These are phyloP conservation scores for Drosophila malerkotliana DNA, from an alignment of 1,140 invertebrate genomes.

Conservation along the genomic window DNA sequence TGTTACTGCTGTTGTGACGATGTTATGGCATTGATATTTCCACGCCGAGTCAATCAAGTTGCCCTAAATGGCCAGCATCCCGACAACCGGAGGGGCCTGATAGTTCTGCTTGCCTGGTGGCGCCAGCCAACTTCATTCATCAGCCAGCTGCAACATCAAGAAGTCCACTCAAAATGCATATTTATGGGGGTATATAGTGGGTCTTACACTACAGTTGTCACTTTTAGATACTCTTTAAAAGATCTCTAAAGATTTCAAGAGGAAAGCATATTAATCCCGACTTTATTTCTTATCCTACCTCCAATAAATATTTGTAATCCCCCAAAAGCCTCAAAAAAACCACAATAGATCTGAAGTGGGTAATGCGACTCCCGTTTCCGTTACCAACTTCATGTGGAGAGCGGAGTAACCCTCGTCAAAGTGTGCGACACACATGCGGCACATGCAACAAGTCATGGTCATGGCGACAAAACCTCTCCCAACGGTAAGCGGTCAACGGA, in stretches of 20 bases:
- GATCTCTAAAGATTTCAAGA: too few relatives aligned
- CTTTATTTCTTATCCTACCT: constrained; percentile 5
- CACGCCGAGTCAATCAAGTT: constrained; percentile 33
- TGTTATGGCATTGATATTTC: constrained; percentile 24
- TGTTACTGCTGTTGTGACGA: neutral
- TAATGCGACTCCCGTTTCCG: constrained; percentile 40
- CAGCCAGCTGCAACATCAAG: constrained; percentile 49
- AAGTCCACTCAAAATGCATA: constrained; percentile 49
- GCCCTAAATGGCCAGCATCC: constrained; percentile 61
- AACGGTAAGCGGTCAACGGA: constrained; percentile 60
- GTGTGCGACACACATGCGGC: constrained; percentile 20
- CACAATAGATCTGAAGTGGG: constrained; percentile 21
- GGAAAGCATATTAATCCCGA: neutral
- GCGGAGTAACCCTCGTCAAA: constrained; percentile 23
- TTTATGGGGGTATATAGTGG: constrained; percentile 24
- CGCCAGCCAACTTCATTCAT: constrained; percentile 57
- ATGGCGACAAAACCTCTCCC: constrained; percentile 40
- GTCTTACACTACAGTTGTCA: neutral
- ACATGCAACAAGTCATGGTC: constrained; percentile 38
- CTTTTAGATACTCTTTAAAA: neutral
- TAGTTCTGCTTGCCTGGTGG: constrained; percentile 54
- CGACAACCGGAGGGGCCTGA: constrained; percentile 44
- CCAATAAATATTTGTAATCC: constrained; percentile 14
- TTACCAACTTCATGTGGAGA: constrained; percentile 22
- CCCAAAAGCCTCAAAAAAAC: neutral